phyloP scores from a whole-genome alignment of 53 echinoderm and acorn worm species.

The Mesocentrotus franciscanus region DNA sequence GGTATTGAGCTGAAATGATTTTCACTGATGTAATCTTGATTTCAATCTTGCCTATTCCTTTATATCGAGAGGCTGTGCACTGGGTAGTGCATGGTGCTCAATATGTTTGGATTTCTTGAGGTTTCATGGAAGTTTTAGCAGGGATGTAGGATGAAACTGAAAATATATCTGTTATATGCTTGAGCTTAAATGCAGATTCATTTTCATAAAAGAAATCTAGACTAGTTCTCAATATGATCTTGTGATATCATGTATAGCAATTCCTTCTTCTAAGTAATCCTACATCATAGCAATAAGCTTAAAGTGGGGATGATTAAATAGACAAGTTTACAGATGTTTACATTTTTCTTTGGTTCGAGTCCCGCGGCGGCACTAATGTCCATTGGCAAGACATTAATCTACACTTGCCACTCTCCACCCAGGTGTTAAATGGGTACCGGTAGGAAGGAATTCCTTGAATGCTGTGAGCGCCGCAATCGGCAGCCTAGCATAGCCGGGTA shows the following conservation, averaged over 20 bases:
- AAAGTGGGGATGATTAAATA: neutral
- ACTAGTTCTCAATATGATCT: neutral
- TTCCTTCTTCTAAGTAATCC: neutral
- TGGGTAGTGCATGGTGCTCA: neutral
- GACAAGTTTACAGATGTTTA: neutral
- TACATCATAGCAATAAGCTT: neutral
- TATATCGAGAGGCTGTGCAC: neutral
- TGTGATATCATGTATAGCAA: neutral
- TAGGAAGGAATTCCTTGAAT: too few species aligned
- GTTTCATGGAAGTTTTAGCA: neutral
- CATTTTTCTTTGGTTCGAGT: neutral
- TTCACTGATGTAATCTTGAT: neutral
- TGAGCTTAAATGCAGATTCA: neutral
- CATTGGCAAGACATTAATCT: too few species aligned
- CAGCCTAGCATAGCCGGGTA: too few species aligned
- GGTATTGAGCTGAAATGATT: slow-evolving; percentile 11
- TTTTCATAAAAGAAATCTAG: neutral
- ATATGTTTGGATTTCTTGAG: neutral
- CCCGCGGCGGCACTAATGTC: too few species aligned
- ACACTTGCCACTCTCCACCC: too few species aligned
- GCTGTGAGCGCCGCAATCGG: too few species aligned
- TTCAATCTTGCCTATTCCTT: neutral
- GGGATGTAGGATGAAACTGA: neutral
- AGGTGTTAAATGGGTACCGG: too few species aligned
- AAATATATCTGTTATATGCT: neutral